A percentile compares a stretch with the other conserved stretches of the same genome.
These are phyloP conservation scores for Haliaeetus albicilla DNA, from an alignment of 2,797 vertebrate species.

Conservation along the genomic window DNA sequence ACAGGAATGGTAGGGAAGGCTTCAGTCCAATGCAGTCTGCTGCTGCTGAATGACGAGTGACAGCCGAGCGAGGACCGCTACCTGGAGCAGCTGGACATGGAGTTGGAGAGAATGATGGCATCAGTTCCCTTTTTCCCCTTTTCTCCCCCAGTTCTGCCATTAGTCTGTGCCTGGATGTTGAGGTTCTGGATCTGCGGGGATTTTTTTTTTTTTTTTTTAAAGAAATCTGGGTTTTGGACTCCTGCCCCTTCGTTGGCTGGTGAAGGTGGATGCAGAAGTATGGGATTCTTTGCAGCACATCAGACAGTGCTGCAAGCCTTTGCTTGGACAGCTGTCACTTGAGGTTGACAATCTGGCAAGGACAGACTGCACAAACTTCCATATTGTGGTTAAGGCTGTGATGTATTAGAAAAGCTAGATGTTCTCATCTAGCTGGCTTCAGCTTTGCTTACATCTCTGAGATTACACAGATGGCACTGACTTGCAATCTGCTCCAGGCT, in stretches of 20 bases:
- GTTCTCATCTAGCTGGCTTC: conserved; percentile 58
- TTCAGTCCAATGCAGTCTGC: background rate
- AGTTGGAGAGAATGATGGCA: background rate
- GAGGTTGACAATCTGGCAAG: conserved; percentile 61
- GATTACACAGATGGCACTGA: conserved; percentile 59
- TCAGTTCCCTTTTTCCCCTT: background rate
- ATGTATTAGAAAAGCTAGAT: conserved; percentile 56
- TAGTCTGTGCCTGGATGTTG: background rate
- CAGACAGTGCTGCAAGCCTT: conserved; percentile 23
- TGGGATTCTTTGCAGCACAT: background rate
- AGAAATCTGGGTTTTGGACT: background rate
- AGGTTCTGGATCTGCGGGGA: background rate
- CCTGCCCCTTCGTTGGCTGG: background rate
- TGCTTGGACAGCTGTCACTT: conserved; percentile 57
- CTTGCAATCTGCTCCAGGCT: conserved; percentile 54
- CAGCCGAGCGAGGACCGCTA: background rate
- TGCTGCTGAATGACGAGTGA: background rate
- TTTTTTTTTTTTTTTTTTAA: background rate
- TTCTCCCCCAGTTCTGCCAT: background rate
- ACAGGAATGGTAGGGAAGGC: background rate
- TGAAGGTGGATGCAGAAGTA: background rate
- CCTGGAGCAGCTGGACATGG: background rate
- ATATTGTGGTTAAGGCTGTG: conserved; percentile 52
- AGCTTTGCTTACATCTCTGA: conserved; percentile 42
- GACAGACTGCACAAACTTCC: conserved; percentile 40